Evolutionary conservation across 2,797 vertebrate species (phyloP), one percentile per base, ranked within the genome.

Genomic region (Botia kubotai): DNA sequence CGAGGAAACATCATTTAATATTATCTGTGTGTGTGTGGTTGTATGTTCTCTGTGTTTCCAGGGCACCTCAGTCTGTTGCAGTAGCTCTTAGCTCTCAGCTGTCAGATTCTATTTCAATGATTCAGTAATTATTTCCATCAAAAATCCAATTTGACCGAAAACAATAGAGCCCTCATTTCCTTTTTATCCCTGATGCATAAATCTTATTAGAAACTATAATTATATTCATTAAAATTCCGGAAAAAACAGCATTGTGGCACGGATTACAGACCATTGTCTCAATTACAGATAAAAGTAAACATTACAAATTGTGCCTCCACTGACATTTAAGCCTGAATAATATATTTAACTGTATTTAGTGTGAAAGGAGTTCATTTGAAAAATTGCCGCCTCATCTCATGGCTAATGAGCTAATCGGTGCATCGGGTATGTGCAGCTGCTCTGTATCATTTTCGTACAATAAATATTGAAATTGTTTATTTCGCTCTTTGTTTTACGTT

Each of bases 191-290:
- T 87, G 80, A 85, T 88, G 80, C 75, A 85, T 83, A 89, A 88
- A 92, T 89, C 84, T 89, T 88, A 93, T 92, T 92, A 90, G 76
- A 85, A 87, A 88, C 76, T 89, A 88, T 92, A 90, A 92, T 91
- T 91, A 89, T 90, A 91, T 93, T 93, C 89, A 93, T 93, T 91
- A 90, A 75, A 91, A 91, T 87, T 89, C 88, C 0, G 19, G 14
- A 3, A 75, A 89, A 88, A 92, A 82, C 86, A 75, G 33, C 84
- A 77, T 89, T 88, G 87, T 83, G 72, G 72, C 82, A 77, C 78
- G 75, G 72, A 87, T 89, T 92, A 88, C 73, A 74, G 86, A 85
- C 90, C 88, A 89, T 90, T 90, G 91, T 91, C 90, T 90, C 65
- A 75, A 10, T 88, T 83, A 79, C 88, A 84, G 84, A 80, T 87